Evolutionary conservation across 2,888 invertebrate genomes (phyloP).

Genomic region (Epinotia brunnichana): DNA sequence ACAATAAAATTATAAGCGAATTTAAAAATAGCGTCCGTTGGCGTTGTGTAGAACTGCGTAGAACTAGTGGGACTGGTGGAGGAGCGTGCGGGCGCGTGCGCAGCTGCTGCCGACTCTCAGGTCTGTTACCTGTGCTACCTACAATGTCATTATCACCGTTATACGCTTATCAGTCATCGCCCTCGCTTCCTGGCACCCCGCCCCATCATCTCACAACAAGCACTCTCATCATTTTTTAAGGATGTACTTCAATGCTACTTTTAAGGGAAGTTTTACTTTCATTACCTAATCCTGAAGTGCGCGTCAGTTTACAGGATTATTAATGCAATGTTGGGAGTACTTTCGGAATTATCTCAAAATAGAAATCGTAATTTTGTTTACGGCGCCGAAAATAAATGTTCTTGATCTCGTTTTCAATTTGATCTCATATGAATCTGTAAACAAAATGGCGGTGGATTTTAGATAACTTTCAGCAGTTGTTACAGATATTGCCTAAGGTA

Average conservation of each 20-base stretch:
- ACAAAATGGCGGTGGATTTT: constrained; percentile 5
- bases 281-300: constrained; percentile 15
- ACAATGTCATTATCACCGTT: constrained; percentile 81
- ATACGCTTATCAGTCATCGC: constrained; percentile 64
- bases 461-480: not conserved
- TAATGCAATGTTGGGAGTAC: constrained; percentile 7
- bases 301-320: constrained; percentile 9
- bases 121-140: constrained; percentile 78
- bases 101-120: constrained; percentile 69
- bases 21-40: constrained; percentile 73
- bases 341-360: constrained; percentile 2
- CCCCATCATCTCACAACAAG: not conserved
- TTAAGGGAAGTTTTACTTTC: constrained; percentile 10
- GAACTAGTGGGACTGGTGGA: constrained; percentile 67
- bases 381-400: constrained; percentile 33
- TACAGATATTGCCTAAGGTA: not conserved
- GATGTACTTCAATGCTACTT: not conserved
- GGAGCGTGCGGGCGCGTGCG: constrained; percentile 76
- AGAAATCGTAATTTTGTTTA: constrained; percentile 33
- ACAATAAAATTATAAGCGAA: constrained; percentile 83
- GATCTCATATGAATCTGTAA: constrained; percentile 27
- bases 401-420: constrained; percentile 40
- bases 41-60: constrained; percentile 62
- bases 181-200: constrained; percentile 43
- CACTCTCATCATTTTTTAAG: not conserved